Evolutionary conservation across 2,797 vertebrate species (phyloP).

Genomic region (Cyclopterus lumpus): DNA sequence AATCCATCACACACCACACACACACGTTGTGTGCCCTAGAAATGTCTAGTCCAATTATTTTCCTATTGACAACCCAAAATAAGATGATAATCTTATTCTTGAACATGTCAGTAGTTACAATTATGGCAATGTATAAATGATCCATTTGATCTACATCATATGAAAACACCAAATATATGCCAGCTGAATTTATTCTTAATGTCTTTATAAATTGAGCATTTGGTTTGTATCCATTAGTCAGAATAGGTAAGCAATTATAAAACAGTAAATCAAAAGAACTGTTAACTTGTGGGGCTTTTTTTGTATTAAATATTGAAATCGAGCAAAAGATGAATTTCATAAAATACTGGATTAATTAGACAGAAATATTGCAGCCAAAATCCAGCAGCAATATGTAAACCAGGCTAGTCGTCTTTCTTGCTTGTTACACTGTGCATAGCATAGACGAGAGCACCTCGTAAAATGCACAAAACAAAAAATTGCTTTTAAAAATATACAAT

Average conservation of each 20-base stretch:
- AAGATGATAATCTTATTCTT: background rate
- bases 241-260: background rate
- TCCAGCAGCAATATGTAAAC: background rate
- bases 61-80: constrained; percentile 13
- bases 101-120: constrained; percentile 18
- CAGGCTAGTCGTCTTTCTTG: background rate
- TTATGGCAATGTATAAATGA: background rate
- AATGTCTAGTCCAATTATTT: constrained; percentile 50
- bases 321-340: background rate
- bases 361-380: background rate
- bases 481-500: background rate
- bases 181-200: background rate
- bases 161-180: background rate
- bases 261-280: background rate
- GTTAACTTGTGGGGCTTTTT: background rate
- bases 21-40: constrained; percentile 23
- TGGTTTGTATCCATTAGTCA: background rate
- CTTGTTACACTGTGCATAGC: background rate
- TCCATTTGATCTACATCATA: background rate
- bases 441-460: background rate
- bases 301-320: background rate
- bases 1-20: constrained; percentile 19
- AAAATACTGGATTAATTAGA: background rate
- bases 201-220: background rate
- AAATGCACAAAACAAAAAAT: constrained; percentile 8